Conservation (phyloP, 2,113 vertebrate genomes). For the Brienomyrus brachyistius region DNA sequence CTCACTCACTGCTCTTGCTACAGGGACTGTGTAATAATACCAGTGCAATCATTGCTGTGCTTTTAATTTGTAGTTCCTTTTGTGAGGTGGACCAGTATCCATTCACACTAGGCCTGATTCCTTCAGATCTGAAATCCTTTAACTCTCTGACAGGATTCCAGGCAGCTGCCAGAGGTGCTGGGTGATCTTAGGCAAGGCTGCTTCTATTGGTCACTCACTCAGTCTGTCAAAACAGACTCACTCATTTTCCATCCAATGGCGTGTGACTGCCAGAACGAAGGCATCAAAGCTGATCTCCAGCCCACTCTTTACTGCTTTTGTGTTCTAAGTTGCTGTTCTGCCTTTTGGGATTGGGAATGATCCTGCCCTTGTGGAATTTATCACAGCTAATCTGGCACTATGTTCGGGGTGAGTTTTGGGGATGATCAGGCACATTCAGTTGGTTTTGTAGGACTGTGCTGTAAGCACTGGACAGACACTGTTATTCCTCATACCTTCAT, state of each 20-base stretch:
- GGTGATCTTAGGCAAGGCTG: conserved; percentile 72
- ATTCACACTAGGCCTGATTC: conserved; percentile 63
- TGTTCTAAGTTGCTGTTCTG: background rate
- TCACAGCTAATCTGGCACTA: background rate
- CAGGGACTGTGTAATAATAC: background rate
- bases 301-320: background rate
- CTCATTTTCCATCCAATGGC: background rate
- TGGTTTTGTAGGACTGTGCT: background rate
- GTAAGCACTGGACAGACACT: conserved; percentile 16
- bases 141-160: conserved; percentile 70
- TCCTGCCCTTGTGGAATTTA: conserved; percentile 17
- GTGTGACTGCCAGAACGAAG: background rate
- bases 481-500: background rate
- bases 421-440: background rate
- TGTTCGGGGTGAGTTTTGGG: background rate
- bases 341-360: conserved; percentile 12
- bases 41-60: conserved; percentile 42
- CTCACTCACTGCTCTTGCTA: background rate
- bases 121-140: conserved; percentile 71
- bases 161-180: conserved; percentile 66
- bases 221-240: conserved; percentile 21
- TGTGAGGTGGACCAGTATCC: conserved; percentile 68
- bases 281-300: background rate
- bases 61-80: conserved; percentile 64
- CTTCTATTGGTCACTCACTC: conserved; percentile 39